These are phyloP conservation scores for Selene dorsalis DNA, from an alignment of 2,797 vertebrate genomes.

Conservation along the genomic window DNA sequence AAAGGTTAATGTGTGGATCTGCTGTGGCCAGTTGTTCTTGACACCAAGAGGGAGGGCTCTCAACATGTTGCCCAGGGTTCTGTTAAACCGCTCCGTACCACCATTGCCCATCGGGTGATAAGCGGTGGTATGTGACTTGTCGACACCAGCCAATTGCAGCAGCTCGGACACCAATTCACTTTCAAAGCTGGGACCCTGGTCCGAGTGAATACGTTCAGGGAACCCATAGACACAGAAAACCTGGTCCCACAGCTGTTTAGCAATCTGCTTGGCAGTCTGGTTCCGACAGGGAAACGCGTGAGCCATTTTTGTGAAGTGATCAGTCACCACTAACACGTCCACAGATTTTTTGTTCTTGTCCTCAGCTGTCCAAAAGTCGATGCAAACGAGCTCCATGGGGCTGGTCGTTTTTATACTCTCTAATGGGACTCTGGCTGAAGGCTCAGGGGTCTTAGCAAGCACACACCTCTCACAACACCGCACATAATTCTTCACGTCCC, in stretches of 20 bases:
- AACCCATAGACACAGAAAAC: conserved; percentile 53
- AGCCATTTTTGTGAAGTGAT: conserved; percentile 53
- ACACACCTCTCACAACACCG: conserved; percentile 43
- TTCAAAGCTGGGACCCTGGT: neutral
- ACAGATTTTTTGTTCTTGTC: conserved; percentile 38
- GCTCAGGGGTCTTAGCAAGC: conserved; percentile 46
- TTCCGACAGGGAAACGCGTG: conserved; percentile 45
- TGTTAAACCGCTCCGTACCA: neutral
- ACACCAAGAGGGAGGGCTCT: neutral
- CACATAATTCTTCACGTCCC: neutral
- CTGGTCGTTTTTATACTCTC: conserved; percentile 45
- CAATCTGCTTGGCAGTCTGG: conserved; percentile 38
- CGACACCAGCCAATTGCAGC: neutral
- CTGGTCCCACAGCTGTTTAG: conserved; percentile 40
- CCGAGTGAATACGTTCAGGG: neutral
- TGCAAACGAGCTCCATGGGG: conserved; percentile 51
- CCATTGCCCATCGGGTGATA: neutral
- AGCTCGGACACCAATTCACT: neutral
- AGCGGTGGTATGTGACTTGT: no score
- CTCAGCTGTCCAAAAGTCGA: conserved; percentile 56
- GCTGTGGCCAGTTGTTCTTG: conserved; percentile 2
- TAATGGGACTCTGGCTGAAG: conserved; percentile 33
- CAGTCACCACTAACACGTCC: conserved; percentile 44
- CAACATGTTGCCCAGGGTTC: neutral
- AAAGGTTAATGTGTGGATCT: conserved; percentile 2